These are phyloP conservation scores for Crocidura indochinensis DNA, from an alignment of 2,797 vertebrate species.

Conservation along the genomic window DNA sequence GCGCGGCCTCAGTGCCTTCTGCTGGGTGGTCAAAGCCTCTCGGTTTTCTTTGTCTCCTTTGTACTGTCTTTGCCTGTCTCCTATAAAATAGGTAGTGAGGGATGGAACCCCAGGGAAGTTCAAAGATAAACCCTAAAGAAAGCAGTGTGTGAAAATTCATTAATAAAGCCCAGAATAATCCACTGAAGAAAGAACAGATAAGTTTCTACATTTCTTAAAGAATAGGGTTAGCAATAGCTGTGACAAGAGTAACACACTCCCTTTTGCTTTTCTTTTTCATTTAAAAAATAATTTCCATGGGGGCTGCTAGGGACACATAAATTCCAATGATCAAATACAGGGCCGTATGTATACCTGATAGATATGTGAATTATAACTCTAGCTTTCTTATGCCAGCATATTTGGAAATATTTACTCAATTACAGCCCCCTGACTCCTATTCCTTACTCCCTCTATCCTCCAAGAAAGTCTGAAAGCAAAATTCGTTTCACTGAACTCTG, in stretches of 20 bases:
- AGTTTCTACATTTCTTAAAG: neutral
- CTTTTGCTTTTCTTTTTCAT: too few species aligned
- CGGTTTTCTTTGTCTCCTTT: conserved; percentile 53
- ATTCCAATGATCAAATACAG: too few species aligned
- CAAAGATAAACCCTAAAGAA: conserved; percentile 45
- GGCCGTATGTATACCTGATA: too few species aligned
- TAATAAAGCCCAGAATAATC: conserved; percentile 17
- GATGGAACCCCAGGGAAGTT: neutral
- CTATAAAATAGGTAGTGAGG: conserved; percentile 42
- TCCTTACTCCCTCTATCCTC: neutral
- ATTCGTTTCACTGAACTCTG: neutral
- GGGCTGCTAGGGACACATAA: too few species aligned
- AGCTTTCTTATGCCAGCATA: neutral
- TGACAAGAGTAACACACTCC: too few species aligned
- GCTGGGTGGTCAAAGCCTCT: conserved; percentile 35
- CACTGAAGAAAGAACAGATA: neutral
- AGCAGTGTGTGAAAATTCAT: neutral
- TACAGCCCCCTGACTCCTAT: neutral
- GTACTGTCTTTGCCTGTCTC: conserved; percentile 43
- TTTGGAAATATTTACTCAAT: neutral
- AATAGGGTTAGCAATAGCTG: neutral
- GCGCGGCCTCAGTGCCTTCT: conserved; percentile 13
- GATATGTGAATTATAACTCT: too few species aligned
- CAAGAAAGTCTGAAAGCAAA: neutral
- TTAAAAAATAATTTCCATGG: too few species aligned